These are phyloP conservation scores for Hydrotaea diabolus DNA, from an alignment of 2,888 invertebrate genomes.

Conservation along the genomic window DNA sequence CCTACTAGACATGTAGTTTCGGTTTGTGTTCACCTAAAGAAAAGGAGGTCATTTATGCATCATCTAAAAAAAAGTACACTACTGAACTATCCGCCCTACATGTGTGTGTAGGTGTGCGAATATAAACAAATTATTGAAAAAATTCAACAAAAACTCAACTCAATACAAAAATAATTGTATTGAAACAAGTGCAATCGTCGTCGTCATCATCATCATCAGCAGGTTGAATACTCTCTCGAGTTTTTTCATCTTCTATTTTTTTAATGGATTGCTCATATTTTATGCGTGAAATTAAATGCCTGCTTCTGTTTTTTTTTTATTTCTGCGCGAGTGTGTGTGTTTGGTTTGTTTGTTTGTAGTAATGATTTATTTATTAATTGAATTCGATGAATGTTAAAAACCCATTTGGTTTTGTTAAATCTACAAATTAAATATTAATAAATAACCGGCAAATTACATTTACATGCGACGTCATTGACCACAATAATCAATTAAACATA, in stretches of 20 bases:
- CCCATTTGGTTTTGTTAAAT: constrained; percentile 22
- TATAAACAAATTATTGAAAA: constrained; percentile 21
- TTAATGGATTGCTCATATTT: constrained; percentile 3
- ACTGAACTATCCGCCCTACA: background rate
- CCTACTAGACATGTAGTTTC: no score
- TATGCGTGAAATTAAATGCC: constrained; percentile 8
- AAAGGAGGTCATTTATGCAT: background rate
- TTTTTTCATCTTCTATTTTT: background rate
- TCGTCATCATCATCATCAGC: background rate
- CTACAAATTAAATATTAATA: constrained; percentile 16
- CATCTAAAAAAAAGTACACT: background rate
- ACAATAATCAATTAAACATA: constrained; percentile 30
- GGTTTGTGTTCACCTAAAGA: background rate
- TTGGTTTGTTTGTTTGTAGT: background rate
- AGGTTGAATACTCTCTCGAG: background rate
- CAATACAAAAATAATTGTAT: constrained; percentile 15
- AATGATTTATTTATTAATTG: constrained; percentile 40
- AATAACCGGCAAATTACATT: constrained; percentile 29
- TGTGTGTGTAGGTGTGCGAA: background rate
- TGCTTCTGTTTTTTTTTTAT: background rate
- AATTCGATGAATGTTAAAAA: constrained; percentile 33
- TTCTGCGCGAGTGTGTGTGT: no score
- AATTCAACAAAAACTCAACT: background rate
- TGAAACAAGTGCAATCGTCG: background rate
- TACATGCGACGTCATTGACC: constrained; percentile 19